Base-by-base conservation (phyloP, 2,113 vertebrate genomes). In the Isurus oxyrinchus region DNA sequence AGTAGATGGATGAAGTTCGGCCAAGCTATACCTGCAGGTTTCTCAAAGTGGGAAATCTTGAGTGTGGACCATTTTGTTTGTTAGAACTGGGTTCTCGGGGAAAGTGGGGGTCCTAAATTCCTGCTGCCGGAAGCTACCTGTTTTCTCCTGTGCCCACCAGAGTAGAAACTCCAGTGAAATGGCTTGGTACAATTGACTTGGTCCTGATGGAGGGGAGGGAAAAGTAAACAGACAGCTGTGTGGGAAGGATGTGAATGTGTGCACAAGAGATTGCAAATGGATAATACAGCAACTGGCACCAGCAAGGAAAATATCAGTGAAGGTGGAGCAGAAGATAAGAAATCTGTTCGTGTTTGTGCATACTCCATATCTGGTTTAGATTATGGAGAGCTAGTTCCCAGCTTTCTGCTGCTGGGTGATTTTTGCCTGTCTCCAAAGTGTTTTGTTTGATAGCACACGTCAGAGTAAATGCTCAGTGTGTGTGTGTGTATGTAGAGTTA, bases 241-340 rank as follows among this genome's bases (percentile, higher is more conserved):
- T 31, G 35, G 88, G 53, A 59, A 91, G 88, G 88, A 91, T 91
- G 27, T n/a, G 88, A 91, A 59, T 91, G 55, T 91, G 55, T 91
- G 31, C 88, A 61, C 16, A 23, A 31, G n/a, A 94, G 90, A 94
- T 94, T 94, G 21, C 5, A 63, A 94, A 63, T 63, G 59, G 59
- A 40, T 63, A 63, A 40, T 3, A 19, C 31, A 31, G 55, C 88
- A 94, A 31, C 53, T 94, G 90, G 59, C n/a, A 94, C 23, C 5
- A 5, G 55, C 88, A 91, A 40, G 55, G n/a, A 5, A 91, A 91
- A 61, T 61, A 91, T 61, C 57, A 93, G 31, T 63, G 59, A 61
- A 91, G 88, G 27, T 91, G 53, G 88, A 16, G 57, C 88, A 59
- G 88, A 16, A 63, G 35, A 63, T 63, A 93, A 19, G 14, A 81